These are phyloP conservation scores for Neomorphus geoffroyi DNA, from an alignment of 2,797 vertebrate species.

Conservation along the genomic window DNA sequence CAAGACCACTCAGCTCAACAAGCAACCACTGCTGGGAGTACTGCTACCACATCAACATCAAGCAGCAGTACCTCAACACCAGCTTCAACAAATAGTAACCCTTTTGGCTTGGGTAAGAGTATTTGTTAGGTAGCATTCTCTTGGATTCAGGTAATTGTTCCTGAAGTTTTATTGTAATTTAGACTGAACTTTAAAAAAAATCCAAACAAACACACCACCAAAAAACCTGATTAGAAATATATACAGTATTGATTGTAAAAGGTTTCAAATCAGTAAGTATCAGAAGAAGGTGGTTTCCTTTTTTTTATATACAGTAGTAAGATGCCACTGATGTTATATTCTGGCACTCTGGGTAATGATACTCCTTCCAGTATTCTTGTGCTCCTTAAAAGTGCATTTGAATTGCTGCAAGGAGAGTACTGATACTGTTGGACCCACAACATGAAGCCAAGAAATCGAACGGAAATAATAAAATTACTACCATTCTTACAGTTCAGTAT, in stretches of 20 bases:
- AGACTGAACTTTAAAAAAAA: background rate
- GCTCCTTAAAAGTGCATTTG: background rate
- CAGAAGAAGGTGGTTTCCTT: background rate
- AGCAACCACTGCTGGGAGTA: slow-evolving; percentile 69
- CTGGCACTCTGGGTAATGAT: background rate
- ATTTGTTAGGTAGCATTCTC: background rate
- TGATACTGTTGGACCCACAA: background rate
- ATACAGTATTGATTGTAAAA: background rate
- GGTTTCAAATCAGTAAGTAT: background rate
- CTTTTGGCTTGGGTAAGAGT: slow-evolving; percentile 81
- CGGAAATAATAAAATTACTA: background rate
- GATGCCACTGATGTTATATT: background rate
- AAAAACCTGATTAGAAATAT: background rate
- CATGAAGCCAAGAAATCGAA: background rate
- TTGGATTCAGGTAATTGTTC: background rate
- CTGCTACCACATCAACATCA: slow-evolving; percentile 68
- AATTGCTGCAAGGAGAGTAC: background rate
- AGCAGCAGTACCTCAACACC: slow-evolving; percentile 73
- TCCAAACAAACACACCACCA: background rate
- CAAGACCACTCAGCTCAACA: slow-evolving; percentile 77
- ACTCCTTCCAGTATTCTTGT: background rate
- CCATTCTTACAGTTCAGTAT: background rate
- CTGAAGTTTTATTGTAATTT: background rate
- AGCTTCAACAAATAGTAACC: slow-evolving; percentile 73
- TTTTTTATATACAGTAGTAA: background rate